Evolutionary conservation across 2,113 vertebrate species (phyloP), one percentile per base, ranked within the genome.

Genomic region (Syngnathus typhle): DNA sequence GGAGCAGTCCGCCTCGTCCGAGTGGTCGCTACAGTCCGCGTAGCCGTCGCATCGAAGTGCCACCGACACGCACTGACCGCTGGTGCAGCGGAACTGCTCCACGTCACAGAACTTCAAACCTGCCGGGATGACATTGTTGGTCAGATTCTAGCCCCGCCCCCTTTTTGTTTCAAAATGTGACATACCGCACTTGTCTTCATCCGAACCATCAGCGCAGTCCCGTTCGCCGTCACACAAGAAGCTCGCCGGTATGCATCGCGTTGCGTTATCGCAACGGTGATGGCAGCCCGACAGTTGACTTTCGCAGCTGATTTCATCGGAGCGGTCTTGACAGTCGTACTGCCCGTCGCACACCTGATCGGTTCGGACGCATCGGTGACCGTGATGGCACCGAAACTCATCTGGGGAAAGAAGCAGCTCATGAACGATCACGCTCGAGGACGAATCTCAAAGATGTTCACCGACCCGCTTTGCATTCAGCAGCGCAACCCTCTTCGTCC

Each of bases 41-140:
- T 93, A 91, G 0, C 94, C 93, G 0, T 98, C 94, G 0, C 95
- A 98, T 44, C 10, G 92, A 80, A 96, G 76, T 38, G 84, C 83
- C 41, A 79, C 70, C 0, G 93, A 84, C 52, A 98, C 70, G 0
- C 95, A 96, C 41, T 95, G 95, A 1, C 96, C 94, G 0, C 79
- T 94, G 27, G 0, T 43, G 54, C 96, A 98, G 5, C 80, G 61
- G 71, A 92, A 95, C 61, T 94, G 87, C 0, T 69, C 36, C 0
- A 37, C 23, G 0, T 54, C 27, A 43, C 95, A 97, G 5, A 85
- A 39, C 47, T 83, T 84, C 0, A n/a, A 72, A 38, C 18, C 93
- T 94, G 74, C 0, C 23, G 65, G 61, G n/a, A 69, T 6, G 7
- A 0, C 54, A 8, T 5, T 4, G 6, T 5, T 4, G 6, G 11